phyloP scores from a whole-genome alignment of 2,888 invertebrate species.

The Osedax fenrisi region DNA sequence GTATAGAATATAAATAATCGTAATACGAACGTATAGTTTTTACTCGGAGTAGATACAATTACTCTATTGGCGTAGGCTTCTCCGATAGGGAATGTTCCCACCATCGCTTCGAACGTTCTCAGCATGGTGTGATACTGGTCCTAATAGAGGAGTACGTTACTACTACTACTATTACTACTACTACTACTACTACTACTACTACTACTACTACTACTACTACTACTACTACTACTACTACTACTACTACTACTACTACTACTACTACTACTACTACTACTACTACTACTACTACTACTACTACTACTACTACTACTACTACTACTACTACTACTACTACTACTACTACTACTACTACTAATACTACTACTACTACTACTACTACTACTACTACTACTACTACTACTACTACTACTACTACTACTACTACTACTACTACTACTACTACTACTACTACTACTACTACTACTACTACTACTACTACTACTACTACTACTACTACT shows the following conservation, averaged over 20 bases:
- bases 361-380: not conserved
- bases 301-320: not conserved
- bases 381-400: constrained; percentile 14
- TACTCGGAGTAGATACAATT: too few species aligned
- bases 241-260: constrained; percentile 20
- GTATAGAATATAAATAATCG: too few species aligned
- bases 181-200: constrained; percentile 12
- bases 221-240: constrained; percentile 21
- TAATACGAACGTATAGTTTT: too few species aligned
- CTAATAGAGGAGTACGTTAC: too few species aligned
- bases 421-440: constrained; percentile 19
- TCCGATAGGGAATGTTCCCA: too few species aligned
- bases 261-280: not conserved
- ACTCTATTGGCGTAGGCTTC: too few species aligned
- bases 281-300: not conserved
- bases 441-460: constrained; percentile 10
- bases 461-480: constrained; percentile 10
- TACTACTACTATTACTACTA: constrained; percentile 7
- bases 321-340: constrained; percentile 8
- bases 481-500: constrained; percentile 12
- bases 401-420: constrained; percentile 16
- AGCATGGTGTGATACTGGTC: too few species aligned
- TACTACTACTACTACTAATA: constrained; percentile 13
- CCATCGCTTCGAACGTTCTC: too few species aligned
- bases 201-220: constrained; percentile 14